Evolutionary conservation across 2,797 vertebrate genomes (phyloP).

Genomic region (Momotus momota): DNA sequence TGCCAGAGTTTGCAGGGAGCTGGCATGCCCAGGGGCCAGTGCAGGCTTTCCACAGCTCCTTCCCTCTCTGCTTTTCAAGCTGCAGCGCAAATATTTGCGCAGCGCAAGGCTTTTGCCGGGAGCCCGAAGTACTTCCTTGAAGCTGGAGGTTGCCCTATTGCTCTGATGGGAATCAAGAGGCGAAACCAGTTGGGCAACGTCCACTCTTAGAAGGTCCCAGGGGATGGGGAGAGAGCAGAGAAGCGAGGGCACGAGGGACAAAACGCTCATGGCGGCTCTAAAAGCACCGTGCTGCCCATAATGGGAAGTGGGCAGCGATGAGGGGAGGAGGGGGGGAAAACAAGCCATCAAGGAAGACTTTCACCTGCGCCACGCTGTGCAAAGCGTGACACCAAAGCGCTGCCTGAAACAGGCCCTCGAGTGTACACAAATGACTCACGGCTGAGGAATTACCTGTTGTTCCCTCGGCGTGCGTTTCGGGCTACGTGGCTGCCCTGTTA

Average conservation of each 20-base stretch:
- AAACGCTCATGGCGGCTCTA: fast-evolving
- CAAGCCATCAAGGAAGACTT: background rate
- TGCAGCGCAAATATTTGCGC: constrained; percentile 55
- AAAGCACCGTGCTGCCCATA: background rate
- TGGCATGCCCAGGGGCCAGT: background rate
- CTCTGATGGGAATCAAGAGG: background rate
- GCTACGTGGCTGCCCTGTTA: constrained; percentile 35
- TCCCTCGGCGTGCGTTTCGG: constrained; percentile 1
- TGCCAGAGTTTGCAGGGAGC: background rate
- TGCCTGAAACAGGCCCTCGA: background rate
- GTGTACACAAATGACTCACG: constrained; percentile 49
- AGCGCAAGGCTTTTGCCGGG: background rate
- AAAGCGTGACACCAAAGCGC: background rate
- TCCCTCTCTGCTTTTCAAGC: background rate
- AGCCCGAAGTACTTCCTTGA: constrained; percentile 48
- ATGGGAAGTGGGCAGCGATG: background rate
- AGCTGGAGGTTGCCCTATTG: background rate
- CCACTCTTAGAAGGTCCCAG: background rate
- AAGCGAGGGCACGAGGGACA: background rate
- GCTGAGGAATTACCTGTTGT: constrained; percentile 62
- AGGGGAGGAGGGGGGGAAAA: background rate
- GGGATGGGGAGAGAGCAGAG: background rate
- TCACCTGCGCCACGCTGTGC: background rate
- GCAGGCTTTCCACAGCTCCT: background rate
- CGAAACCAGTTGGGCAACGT: background rate